Evolutionary conservation across 2,888 invertebrate genomes (phyloP), one percentile per base, ranked within the genome.

Genomic region (Harpalus rubripes): DNA sequence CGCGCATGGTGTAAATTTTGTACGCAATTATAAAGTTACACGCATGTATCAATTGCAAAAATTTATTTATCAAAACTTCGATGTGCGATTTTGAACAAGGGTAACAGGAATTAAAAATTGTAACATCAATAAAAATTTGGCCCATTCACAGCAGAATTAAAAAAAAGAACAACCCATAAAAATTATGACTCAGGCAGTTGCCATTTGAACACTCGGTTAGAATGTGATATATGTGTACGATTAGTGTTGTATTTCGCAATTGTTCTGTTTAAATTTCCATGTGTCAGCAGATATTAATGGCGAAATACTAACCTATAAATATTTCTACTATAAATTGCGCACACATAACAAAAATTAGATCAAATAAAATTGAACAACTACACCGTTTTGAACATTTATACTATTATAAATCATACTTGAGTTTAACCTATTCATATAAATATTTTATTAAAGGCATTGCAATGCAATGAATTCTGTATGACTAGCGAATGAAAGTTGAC

Each of bases 281-380:
- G 16, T 44, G 72, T 74, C 72, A 74, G 72, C 72, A 68, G 16
- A 52, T 74, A 74, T 44, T n/a, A 44, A 44, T 74, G 15, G 18
- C 18, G 72, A 44, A 74, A 74, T 74, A 44, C 41, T 74, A 41
- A 74, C 72, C 72, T 74, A 74, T 22, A 74, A 74, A 74, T 74
- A 74, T 16, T 44, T 68, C 32, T n/a, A 26, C 63, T 16, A 63
- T 32, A 63, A 8, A 59, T 59, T 59, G 59, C 59, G 15, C 7
- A 59, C 59, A 15, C 18, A 5, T 59, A 59, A 59, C 44, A 52
- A 52, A 52, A 52, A 59, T 59, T 56, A 56, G 56, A 32, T 32
- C 32, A 32, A 32, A 32, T 32, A 32, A 32, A 32, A 32, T 4
- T 32, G 32, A 32, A 52, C 12, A 5, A 52, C 44, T 12, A 12